These are phyloP conservation scores for Muscina levida DNA, from an alignment of 2,888 invertebrate genomes.

Conservation along the genomic window DNA sequence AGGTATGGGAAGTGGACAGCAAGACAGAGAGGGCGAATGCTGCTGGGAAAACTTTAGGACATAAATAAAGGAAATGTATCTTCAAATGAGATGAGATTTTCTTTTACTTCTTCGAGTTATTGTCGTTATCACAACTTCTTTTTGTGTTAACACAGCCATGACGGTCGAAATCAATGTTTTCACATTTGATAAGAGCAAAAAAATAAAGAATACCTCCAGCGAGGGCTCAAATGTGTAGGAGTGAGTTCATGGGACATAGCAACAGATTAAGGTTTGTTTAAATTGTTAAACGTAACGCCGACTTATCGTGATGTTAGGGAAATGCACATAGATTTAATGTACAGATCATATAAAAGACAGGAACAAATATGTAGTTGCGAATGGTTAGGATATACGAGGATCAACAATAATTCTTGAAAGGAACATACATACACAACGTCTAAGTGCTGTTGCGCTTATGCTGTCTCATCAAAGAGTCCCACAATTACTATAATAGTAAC, in stretches of 20 bases:
- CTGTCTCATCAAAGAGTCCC: not conserved
- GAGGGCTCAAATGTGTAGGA: too few relatives aligned
- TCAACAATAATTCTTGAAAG: too few relatives aligned
- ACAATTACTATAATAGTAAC: slow-evolving; percentile 69
- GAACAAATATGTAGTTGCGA: slow-evolving; percentile 28
- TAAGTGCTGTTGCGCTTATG: too few relatives aligned
- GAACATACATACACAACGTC: not conserved
- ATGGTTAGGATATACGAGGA: not conserved
- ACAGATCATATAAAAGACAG: not conserved
- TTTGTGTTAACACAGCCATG: slow-evolving; percentile 34
- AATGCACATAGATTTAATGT: slow-evolving; percentile 3
- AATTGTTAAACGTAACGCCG: slow-evolving; percentile 66
- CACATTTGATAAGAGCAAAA: slow-evolving; percentile 56
- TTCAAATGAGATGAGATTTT: not conserved
- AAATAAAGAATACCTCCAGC: too few relatives aligned
- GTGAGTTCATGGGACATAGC: slow-evolving; percentile 5
- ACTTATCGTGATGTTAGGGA: slow-evolving; percentile 49
- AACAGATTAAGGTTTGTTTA: slow-evolving; percentile 59
- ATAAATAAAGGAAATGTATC: slow-evolving; percentile 23
- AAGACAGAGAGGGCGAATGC: not conserved
- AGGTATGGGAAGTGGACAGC: not conserved
- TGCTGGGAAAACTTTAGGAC: not conserved
- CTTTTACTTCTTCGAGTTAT: slow-evolving; percentile 42
- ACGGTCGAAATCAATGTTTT: slow-evolving; percentile 62
- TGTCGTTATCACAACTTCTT: not conserved